Percentiles rank a stretch among this genome's conserved stretches.
Conservation (phyloP, 37 sponge, comb jelly and placozoan genomes). For the Haliclona indistincta region DNA sequence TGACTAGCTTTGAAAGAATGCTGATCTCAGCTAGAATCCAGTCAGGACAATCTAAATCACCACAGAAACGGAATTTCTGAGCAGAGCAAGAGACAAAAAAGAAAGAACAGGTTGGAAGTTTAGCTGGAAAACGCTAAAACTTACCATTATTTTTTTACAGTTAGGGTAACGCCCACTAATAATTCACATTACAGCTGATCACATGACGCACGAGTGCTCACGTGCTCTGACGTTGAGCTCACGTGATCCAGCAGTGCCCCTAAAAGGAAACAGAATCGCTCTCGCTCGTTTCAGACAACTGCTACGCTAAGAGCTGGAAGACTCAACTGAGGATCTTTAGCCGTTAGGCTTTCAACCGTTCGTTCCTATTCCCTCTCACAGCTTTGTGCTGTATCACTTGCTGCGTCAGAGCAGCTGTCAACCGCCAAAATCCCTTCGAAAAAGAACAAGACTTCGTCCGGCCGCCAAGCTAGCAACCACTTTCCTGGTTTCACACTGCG, state of each 20-base stretch:
- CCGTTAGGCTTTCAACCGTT: background rate
- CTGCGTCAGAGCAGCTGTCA: conserved; percentile 31
- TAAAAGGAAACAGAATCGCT: background rate
- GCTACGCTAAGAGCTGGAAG: background rate
- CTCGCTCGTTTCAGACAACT: background rate
- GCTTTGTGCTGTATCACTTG: background rate
- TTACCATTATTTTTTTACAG: background rate
- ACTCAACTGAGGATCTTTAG: background rate
- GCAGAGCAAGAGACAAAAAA: background rate
- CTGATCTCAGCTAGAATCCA: conserved; percentile 99
- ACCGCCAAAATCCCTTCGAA: conserved; percentile 37
- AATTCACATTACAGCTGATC: too few species aligned
- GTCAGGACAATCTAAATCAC: conserved; percentile 99
- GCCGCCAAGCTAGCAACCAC: background rate
- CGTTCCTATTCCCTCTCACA: background rate
- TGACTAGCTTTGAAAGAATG: conserved; percentile 88
- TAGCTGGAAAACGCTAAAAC: background rate
- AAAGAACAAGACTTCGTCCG: conserved; percentile 4
- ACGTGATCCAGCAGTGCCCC: background rate
- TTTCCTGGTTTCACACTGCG: too few species aligned
- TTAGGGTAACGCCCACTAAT: too few species aligned
- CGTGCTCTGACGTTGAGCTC: too few species aligned
- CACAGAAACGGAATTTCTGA: conserved; percentile 97
- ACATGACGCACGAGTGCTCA: too few species aligned
- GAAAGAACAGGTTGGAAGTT: background rate